Percentiles rank a stretch among this genome's conserved stretches.
Conservation (phyloP, 2,113 vertebrate genomes). For the Apteryx owenii region DNA sequence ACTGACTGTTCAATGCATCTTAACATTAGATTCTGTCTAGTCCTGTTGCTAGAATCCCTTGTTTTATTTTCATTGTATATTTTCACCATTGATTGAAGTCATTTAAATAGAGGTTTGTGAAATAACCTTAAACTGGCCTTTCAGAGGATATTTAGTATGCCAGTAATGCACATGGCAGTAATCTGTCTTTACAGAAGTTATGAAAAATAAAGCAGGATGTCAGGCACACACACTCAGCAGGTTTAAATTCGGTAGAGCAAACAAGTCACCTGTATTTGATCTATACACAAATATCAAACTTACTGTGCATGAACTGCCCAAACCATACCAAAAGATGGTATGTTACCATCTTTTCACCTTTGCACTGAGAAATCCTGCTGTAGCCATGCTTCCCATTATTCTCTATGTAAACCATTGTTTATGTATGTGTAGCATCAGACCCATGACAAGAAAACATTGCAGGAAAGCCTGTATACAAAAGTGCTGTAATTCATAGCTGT, state of each 20-base stretch:
- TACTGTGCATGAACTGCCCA: background rate
- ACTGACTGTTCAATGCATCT: background rate
- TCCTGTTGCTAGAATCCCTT: background rate
- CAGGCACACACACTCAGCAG: fast-evolving
- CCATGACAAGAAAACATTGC: background rate
- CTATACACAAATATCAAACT: background rate
- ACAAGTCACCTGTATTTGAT: background rate
- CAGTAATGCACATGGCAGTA: background rate
- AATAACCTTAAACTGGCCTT: background rate
- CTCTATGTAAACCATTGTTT: background rate
- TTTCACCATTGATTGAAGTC: background rate
- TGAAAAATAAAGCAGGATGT: background rate
- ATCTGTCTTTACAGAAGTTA: background rate
- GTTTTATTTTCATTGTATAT: background rate
- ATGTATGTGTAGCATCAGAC: background rate
- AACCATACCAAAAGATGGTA: background rate
- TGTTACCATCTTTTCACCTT: background rate
- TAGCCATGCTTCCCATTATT: background rate
- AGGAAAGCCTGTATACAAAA: background rate
- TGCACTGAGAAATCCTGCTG: background rate
- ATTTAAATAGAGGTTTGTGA: background rate
- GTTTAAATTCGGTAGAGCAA: background rate
- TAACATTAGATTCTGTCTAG: background rate
- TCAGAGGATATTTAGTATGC: background rate
- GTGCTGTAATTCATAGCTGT: background rate